Evolutionary conservation across 2,797 vertebrate genomes (phyloP).

Genomic region (Otolemur crassicaudatus): DNA sequence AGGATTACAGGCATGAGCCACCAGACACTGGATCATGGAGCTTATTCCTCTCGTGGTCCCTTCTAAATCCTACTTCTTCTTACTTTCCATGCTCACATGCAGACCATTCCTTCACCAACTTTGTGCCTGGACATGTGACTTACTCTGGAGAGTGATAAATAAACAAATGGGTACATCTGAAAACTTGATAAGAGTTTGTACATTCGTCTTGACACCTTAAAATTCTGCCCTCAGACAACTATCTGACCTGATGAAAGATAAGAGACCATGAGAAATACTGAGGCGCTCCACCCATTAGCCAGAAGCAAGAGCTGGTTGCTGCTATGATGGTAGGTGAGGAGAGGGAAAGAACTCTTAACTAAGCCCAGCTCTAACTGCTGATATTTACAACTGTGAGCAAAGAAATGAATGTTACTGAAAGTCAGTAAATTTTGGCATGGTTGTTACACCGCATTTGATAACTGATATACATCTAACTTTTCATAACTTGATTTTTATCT

Average conservation of each 20-base stretch:
- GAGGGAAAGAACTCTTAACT: not conserved
- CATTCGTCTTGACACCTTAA: not conserved
- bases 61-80: too few species aligned
- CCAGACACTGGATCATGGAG: too few species aligned
- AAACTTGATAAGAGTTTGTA: not conserved
- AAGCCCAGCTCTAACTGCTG: not conserved
- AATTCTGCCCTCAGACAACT: not conserved
- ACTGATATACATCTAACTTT: not conserved
- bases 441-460: not conserved
- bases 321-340: not conserved
- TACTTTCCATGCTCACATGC: not conserved
- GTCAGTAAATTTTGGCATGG: not conserved
- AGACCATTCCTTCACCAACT: not conserved
- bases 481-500: not conserved
- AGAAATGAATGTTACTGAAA: not conserved
- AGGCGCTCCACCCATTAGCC: not conserved
- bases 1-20: too few species aligned
- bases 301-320: not conserved
- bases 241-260: not conserved
- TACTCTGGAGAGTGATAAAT: not conserved
- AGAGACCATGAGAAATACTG: not conserved
- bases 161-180: not conserved
- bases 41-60: too few species aligned
- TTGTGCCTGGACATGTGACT: not conserved
- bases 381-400: not conserved